phyloP scores from a whole-genome alignment of 1,140 invertebrate genomes.

The Drosophila persimilis region DNA sequence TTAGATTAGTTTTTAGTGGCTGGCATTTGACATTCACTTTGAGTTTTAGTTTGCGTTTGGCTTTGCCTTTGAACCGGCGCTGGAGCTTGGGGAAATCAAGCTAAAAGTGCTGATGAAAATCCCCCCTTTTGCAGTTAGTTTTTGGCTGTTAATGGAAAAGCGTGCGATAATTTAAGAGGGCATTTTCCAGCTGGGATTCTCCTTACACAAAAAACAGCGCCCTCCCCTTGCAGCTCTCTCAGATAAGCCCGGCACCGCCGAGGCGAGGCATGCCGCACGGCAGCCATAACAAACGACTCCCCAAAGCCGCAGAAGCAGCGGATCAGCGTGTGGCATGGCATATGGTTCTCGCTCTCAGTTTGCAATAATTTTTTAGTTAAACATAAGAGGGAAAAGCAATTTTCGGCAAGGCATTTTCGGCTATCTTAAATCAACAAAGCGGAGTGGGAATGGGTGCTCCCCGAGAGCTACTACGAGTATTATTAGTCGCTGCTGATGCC shows the following conservation, averaged over 20 bases:
- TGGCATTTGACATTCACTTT: conserved; percentile 27
- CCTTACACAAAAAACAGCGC: background rate
- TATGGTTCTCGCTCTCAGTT: conserved; percentile 32
- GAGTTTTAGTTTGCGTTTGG: conserved; percentile 24
- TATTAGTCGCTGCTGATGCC: conserved; percentile 44
- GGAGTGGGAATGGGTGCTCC: background rate
- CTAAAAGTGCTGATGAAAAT: conserved; percentile 54
- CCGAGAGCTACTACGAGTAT: conserved; percentile 8
- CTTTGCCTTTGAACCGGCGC: conserved; percentile 12
- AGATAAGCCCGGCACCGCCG: conserved; percentile 49
- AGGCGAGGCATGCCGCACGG: conserved; percentile 1
- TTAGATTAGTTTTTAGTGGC: conserved; percentile 15
- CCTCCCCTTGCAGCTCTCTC: conserved; percentile 21
- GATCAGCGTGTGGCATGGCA: conserved; percentile 21
- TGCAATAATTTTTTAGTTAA: conserved; percentile 68
- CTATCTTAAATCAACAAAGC: conserved; percentile 51
- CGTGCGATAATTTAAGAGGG: conserved; percentile 51
- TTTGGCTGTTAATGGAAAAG: conserved; percentile 54
- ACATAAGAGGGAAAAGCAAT: conserved; percentile 47
- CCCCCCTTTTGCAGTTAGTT: conserved; percentile 26
- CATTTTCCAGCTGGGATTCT: conserved; percentile 39
- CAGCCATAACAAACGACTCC: conserved; percentile 72
- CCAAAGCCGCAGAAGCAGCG: conserved; percentile 22
- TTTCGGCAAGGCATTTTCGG: conserved; percentile 32
- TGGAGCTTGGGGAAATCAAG: conserved; percentile 59